Evolutionary conservation across 92 coral and sea anemone species (phyloP).

Genomic region (Zoanthus sansibaricus): DNA sequence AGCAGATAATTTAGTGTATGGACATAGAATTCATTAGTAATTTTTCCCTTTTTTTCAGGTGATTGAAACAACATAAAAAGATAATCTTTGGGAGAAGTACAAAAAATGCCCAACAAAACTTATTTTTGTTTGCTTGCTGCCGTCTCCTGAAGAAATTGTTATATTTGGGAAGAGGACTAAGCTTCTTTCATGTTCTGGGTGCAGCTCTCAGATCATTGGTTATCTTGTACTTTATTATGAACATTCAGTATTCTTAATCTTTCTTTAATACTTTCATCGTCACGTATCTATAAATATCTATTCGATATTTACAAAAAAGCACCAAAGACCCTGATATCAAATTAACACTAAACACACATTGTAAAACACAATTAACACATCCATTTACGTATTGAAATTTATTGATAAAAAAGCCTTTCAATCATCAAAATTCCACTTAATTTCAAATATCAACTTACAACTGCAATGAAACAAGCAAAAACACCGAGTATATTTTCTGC

Average conservation of each 20-base stretch:
- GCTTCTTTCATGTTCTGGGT: background rate
- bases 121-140: background rate
- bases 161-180: constrained; percentile 2
- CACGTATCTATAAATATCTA: background rate
- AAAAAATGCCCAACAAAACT: constrained; percentile 14
- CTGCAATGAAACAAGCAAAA: no score
- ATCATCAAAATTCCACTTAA: no score
- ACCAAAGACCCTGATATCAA: no score
- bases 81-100: background rate
- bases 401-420: no score
- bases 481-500: no score
- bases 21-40: no score
- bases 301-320: no score
- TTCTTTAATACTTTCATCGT: constrained; percentile 1
- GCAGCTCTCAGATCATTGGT: background rate
- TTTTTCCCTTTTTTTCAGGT: background rate
- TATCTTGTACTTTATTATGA: background rate
- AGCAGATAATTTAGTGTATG: no score
- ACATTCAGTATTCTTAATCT: background rate
- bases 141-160: background rate
- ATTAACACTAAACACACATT: no score
- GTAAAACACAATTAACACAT: no score
- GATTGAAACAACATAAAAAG: background rate
- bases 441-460: no score
- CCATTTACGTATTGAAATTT: no score